phyloP scores from a whole-genome alignment of 1,140 invertebrate species.

The Papilio machaon region DNA sequence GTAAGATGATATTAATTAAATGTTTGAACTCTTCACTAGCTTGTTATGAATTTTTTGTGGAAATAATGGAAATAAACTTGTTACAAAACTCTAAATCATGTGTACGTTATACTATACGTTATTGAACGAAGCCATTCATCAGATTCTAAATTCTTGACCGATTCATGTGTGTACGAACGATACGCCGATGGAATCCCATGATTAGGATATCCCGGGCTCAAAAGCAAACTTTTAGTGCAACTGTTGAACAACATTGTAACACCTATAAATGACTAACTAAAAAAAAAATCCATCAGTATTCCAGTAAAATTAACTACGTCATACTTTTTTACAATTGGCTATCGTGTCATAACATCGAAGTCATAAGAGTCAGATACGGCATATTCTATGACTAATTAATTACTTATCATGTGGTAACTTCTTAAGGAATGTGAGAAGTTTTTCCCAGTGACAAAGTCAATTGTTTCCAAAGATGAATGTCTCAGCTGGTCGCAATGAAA shows the following conservation, averaged over 20 bases:
- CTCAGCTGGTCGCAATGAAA: background rate
- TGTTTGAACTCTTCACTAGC: background rate
- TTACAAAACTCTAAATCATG: too few species aligned
- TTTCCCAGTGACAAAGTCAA: background rate
- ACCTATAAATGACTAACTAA: background rate
- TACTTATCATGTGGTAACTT: background rate
- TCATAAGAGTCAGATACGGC: background rate
- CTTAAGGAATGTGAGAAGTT: background rate
- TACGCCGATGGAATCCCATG: too few species aligned
- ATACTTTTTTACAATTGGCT: conserved; percentile 14
- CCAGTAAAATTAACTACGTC: background rate
- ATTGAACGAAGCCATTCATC: background rate
- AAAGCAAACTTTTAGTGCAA: background rate
- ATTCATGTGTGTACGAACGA: background rate
- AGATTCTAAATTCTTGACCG: background rate
- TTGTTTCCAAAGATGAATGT: background rate
- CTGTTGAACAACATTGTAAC: background rate
- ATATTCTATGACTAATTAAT: conserved; percentile 1
- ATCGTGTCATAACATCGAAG: background rate
- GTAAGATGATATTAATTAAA: background rate
- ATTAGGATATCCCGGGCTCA: background rate
- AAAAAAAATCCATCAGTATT: background rate
- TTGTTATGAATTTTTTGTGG: too few species aligned
- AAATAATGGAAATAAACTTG: too few species aligned
- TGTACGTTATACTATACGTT: too few species aligned